Evolutionary conservation across 2,797 vertebrate species (phyloP).

Genomic region (Microtus agrestis): DNA sequence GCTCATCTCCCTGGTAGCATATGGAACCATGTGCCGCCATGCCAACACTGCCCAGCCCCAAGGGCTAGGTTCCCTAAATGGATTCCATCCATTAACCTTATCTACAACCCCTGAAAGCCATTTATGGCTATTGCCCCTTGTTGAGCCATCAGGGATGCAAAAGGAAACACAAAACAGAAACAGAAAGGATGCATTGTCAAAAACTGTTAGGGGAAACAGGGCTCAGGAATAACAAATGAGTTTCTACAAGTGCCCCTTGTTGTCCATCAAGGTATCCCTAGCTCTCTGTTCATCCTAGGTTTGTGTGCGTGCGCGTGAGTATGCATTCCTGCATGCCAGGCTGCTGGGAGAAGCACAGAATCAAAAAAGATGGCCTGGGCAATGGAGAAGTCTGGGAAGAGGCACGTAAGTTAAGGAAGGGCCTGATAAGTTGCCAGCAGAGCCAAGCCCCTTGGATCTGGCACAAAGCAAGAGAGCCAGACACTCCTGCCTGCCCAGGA

Average conservation of each 20-base stretch:
- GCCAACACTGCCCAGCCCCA: slow-evolving; percentile 52
- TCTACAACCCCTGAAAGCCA: neutral
- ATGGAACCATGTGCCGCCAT: slow-evolving; percentile 43
- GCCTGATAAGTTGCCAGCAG: slow-evolving; percentile 38
- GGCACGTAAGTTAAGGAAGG: slow-evolving; percentile 8
- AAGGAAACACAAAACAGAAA: slow-evolving; percentile 41
- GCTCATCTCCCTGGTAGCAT: slow-evolving; percentile 67
- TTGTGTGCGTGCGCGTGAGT: no score
- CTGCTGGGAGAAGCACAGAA: slow-evolving; percentile 9
- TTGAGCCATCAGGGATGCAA: slow-evolving; percentile 40
- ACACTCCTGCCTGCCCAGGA: slow-evolving; percentile 18
- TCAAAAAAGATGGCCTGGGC: slow-evolving; percentile 25
- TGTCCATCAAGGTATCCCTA: slow-evolving; percentile 40
- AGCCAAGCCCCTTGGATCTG: neutral
- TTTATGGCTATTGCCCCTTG: slow-evolving; percentile 14
- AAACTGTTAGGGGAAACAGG: neutral
- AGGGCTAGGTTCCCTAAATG: neutral
- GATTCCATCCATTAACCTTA: slow-evolving; percentile 35
- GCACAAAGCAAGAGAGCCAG: slow-evolving; percentile 54
- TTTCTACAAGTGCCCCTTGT: slow-evolving; percentile 13
- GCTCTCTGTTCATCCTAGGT: neutral
- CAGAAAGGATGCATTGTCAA: slow-evolving; percentile 28
- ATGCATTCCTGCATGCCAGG: slow-evolving; percentile 46
- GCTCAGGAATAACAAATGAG: slow-evolving; percentile 51
- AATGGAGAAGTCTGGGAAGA: neutral